Evolutionary conservation across 35 echinoderm and acorn worm species (phyloP), one percentile per base, ranked within the genome.

Genomic region (Anneissia japonica): DNA sequence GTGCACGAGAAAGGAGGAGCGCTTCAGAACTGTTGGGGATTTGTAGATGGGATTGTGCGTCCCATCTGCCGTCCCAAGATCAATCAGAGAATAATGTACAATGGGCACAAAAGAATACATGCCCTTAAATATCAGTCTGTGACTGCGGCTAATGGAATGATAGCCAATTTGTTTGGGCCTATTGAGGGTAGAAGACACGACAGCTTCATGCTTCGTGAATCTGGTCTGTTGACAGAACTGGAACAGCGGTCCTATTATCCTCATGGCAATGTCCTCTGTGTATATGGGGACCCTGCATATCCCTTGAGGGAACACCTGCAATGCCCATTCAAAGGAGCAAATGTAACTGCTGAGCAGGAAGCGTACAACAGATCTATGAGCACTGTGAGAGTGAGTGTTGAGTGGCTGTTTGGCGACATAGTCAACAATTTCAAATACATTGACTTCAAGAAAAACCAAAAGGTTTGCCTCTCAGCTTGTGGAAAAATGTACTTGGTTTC

Each of bases 281-380:
- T 93, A 16, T 93, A 93, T 82, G 92, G 92, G 31, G 92, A 93
- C 37, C 82, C 87, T n/a, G 87, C 92, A 39, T 90, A 90, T 38
- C 92, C 87, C 10, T 1, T 89, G 0, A 0, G 92, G 14, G 13
- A 26, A 43, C 35, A 33, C 14, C 37, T 90, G 12, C 35, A 41
- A 31, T 39, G 11, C 36, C 88, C 88, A 33, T 90, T 90, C 23
- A 83, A 32, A 37, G 81, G 88, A 46, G 82, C 72, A 77, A 28
- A 83, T 35, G 34, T 90, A 21, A 77, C 80, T 14, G 72, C 83
- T 64, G 38, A 90, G 30, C 88, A 84, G 64, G 51, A 82, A 77
- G 11, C 46, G 1, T 90, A 75, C 72, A 90, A 90, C 39, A 0
- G 37, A 0, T 3, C 39, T 19, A 89, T 83, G 79, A 83, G 40